Conservation (phyloP, 2,113 vertebrate genomes). For the Notarius quadriscutis region DNA sequence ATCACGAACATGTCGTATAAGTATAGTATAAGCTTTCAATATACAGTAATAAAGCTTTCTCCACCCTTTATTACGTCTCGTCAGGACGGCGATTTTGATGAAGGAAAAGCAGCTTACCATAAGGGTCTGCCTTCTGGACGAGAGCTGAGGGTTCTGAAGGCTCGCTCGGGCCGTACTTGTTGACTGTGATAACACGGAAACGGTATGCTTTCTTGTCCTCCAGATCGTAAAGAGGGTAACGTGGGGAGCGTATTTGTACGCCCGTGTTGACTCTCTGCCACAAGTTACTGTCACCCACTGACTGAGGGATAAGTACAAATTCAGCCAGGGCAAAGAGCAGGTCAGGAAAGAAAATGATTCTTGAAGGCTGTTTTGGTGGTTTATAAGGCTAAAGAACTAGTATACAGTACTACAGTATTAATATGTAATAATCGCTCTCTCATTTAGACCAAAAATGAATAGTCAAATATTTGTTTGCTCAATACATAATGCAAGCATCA, state of each 20-base stretch:
- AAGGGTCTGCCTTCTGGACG: constrained; percentile 79
- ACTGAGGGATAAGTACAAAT: constrained; percentile 67
- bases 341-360: not conserved
- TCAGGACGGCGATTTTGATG: not conserved
- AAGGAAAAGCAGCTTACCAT: constrained; percentile 77
- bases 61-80: not conserved
- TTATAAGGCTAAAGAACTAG: not conserved
- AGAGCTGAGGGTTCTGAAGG: constrained; percentile 83
- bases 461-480: not conserved
- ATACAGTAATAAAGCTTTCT: not conserved
- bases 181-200: constrained; percentile 88
- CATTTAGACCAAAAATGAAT: not conserved
- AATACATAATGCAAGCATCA: not conserved
- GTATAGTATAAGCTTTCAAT: not conserved
- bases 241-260: constrained; percentile 84
- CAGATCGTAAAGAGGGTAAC: constrained; percentile 91
- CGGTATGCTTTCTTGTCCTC: constrained; percentile 85
- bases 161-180: constrained; percentile 84
- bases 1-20: not conserved
- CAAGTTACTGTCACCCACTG: constrained; percentile 81
- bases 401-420: not conserved
- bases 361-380: not conserved
- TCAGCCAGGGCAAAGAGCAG: constrained; percentile 28
- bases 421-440: not conserved
- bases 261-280: constrained; percentile 91